Conservation (phyloP, 1,140 invertebrate species). For the Sesamia nonagrioides region DNA sequence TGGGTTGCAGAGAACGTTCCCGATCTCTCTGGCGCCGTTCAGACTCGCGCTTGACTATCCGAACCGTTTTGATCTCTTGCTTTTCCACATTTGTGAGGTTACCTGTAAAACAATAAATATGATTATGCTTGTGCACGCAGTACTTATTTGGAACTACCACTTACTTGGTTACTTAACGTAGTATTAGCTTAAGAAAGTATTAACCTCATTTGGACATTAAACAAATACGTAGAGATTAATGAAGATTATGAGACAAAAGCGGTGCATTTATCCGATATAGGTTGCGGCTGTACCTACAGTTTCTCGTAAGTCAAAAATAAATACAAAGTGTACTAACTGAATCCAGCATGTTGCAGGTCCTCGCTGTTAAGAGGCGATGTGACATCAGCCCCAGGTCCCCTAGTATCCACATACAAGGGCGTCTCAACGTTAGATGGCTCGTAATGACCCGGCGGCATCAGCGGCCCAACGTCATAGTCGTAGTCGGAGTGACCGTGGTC, state of each 20-base stretch:
- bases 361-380: slow-evolving; percentile 83
- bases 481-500: slow-evolving; percentile 88
- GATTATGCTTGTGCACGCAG: no score
- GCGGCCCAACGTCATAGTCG: slow-evolving; percentile 65
- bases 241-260: no score
- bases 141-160: no score
- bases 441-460: slow-evolving; percentile 69
- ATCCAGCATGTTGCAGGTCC: slow-evolving; percentile 85
- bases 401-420: slow-evolving; percentile 88
- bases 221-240: no score
- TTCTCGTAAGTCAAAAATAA: no score
- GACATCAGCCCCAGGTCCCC: slow-evolving; percentile 66
- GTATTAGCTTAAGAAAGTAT: no score
- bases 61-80: slow-evolving; percentile 96
- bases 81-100: slow-evolving; percentile 94
- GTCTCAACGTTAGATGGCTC: slow-evolving; percentile 68
- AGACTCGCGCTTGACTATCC: slow-evolving; percentile 97
- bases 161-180: no score
- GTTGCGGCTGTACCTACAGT: no score
- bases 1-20: slow-evolving; percentile 87
- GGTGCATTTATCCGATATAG: no score
- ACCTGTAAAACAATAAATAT: slow-evolving; percentile 83
- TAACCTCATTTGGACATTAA: no score
- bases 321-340: slow-evolving; percentile 70
- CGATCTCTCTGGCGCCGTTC: slow-evolving; percentile 94